Percentiles rank a stretch among this genome's conserved stretches.
Conservation (phyloP, 2,888 invertebrate species). For the Xanthorhoe spadicearia region DNA sequence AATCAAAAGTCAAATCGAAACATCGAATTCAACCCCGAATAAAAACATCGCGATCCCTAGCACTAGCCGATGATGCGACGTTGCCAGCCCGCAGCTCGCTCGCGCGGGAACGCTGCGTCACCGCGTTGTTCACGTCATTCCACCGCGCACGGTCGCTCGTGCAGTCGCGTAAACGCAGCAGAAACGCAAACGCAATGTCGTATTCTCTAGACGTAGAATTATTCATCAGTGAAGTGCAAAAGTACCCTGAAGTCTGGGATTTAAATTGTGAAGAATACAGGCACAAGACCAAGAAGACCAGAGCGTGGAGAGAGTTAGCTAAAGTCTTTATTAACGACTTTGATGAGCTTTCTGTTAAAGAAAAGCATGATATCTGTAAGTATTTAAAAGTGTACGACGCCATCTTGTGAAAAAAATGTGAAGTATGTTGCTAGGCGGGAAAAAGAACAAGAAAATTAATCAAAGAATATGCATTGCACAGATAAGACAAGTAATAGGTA, state of each 20-base stretch:
- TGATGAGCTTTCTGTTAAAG: conserved; percentile 57
- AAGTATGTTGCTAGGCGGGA: neutral
- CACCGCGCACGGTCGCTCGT: conserved; percentile 55
- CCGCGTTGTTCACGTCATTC: conserved; percentile 32
- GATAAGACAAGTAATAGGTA: neutral
- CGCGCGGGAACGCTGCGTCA: conserved; percentile 65
- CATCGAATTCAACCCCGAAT: neutral
- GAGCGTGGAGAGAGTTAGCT: conserved; percentile 67
- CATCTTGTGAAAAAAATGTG: neutral
- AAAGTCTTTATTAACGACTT: conserved; percentile 63
- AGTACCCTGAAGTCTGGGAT: conserved; percentile 68
- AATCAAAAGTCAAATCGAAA: no score
- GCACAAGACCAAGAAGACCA: conserved; percentile 55
- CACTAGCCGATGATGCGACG: no score
- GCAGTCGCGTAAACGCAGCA: conserved; percentile 49
- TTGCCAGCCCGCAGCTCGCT: conserved; percentile 64
- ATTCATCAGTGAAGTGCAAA: conserved; percentile 71
- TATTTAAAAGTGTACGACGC: conserved; percentile 30
- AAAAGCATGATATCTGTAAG: conserved; percentile 70
- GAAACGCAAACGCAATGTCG: conserved; percentile 48
- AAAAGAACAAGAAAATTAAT: neutral
- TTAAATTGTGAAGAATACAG: conserved; percentile 58
- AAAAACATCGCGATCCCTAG: neutral
- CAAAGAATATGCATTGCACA: neutral
- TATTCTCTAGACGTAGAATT: conserved; percentile 57